phyloP scores from a whole-genome alignment of 1,140 invertebrate genomes.

The Sarcophaga bullata region DNA sequence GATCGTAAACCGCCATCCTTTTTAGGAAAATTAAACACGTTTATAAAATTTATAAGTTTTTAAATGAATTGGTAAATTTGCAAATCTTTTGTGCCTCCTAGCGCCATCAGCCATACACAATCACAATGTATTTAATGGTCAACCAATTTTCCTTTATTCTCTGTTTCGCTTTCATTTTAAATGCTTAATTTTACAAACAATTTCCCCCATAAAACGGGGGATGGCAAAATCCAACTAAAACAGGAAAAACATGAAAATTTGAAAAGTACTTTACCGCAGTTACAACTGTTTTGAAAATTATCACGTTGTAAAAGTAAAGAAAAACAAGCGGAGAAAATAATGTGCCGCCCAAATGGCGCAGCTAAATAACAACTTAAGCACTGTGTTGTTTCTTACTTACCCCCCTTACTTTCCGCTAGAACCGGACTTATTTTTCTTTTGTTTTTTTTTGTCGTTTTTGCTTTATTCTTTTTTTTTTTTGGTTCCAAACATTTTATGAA shows the following conservation, averaged over 20 bases:
- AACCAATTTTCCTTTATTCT: too few relatives aligned
- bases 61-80: too few relatives aligned
- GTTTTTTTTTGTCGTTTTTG: not conserved
- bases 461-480: too few relatives aligned
- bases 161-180: too few relatives aligned
- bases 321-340: not conserved
- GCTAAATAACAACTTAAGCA: not conserved
- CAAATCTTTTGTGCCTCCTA: too few relatives aligned
- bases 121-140: too few relatives aligned
- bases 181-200: not conserved
- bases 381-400: not conserved
- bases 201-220: not conserved
- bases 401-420: not conserved
- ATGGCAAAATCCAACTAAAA: not conserved
- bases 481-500: conserved; percentile 32
- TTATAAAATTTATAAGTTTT: too few relatives aligned
- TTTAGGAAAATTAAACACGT: too few relatives aligned
- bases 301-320: not conserved
- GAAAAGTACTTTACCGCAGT: not conserved
- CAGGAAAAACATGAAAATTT: not conserved
- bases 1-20: too few relatives aligned
- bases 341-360: not conserved
- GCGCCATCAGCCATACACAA: too few relatives aligned
- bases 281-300: conserved; percentile 14
- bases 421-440: too few relatives aligned